phyloP scores from a whole-genome alignment of 1,140 invertebrate species.

The Pinna nobilis region DNA sequence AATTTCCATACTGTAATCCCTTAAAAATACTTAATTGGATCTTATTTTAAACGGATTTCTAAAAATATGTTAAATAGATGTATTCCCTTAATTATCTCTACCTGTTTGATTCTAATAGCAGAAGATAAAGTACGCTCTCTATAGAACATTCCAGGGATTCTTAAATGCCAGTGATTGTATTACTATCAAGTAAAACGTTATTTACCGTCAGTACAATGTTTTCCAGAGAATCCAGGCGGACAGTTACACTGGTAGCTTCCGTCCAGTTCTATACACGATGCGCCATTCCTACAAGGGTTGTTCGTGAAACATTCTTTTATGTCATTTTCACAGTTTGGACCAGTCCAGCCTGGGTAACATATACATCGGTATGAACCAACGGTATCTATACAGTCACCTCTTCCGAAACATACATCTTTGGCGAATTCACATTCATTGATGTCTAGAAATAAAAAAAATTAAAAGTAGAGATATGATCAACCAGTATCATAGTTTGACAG shows the following conservation, averaged over 20 bases:
- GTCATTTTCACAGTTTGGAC: slow-evolving; percentile 82
- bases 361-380: slow-evolving; percentile 87
- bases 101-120: no score
- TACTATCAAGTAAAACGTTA: no score
- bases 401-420: slow-evolving; percentile 75
- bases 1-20: no score
- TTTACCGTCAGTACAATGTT: slow-evolving; percentile 66
- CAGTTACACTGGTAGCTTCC: slow-evolving; percentile 48
- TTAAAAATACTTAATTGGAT: no score
- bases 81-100: no score
- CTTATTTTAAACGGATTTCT: no score
- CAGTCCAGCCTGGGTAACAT: slow-evolving; percentile 93
- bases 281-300: slow-evolving; percentile 51
- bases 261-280: slow-evolving; percentile 44
- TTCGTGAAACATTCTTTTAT: slow-evolving; percentile 56
- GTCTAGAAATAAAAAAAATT: slow-evolving; percentile 47
- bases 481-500: no score
- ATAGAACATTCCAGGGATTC: background rate
- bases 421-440: slow-evolving; percentile 78
- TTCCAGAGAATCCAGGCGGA: slow-evolving; percentile 85
- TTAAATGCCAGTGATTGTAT: background rate
- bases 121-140: no score
- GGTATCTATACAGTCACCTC: slow-evolving; percentile 58
- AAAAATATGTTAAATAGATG: no score
- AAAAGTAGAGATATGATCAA: no score